These are phyloP conservation scores for Pelecanus crispus DNA, from an alignment of 2,113 vertebrate species.

Conservation along the genomic window DNA sequence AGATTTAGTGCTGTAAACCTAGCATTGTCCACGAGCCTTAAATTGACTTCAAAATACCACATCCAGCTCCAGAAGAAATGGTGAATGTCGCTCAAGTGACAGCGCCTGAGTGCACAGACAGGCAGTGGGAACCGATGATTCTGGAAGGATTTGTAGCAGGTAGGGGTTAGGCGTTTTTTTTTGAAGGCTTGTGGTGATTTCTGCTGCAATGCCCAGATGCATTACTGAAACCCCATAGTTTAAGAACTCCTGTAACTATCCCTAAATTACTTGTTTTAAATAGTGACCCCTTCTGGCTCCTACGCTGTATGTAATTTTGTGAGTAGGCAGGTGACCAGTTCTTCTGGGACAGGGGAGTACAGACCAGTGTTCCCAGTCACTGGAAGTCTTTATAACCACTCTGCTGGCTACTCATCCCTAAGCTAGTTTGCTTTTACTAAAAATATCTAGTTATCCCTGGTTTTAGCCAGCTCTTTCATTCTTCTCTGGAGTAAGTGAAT, in stretches of 20 bases:
- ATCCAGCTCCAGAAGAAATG: neutral
- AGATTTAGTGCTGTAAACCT: neutral
- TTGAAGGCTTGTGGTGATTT: neutral
- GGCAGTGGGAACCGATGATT: neutral
- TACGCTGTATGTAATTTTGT: neutral
- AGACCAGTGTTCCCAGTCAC: neutral
- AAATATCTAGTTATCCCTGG: neutral
- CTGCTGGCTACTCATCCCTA: neutral
- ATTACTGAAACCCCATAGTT: neutral
- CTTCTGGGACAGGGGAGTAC: neutral
- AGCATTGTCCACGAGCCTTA: neutral
- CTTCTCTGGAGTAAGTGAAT: neutral
- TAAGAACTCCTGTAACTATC: neutral
- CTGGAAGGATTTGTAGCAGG: neutral
- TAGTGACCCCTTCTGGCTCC: neutral
- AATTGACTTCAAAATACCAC: neutral
- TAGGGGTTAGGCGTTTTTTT: neutral
- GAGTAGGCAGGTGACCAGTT: neutral
- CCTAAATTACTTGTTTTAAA: neutral
- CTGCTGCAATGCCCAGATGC: neutral
- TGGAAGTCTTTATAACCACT: neutral
- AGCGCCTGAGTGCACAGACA: rapidly evolving
- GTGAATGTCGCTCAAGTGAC: neutral
- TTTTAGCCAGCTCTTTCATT: neutral
- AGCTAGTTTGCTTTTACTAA: neutral